Conservation (phyloP, 2,888 invertebrate species). For the Bombylius discolor region DNA sequence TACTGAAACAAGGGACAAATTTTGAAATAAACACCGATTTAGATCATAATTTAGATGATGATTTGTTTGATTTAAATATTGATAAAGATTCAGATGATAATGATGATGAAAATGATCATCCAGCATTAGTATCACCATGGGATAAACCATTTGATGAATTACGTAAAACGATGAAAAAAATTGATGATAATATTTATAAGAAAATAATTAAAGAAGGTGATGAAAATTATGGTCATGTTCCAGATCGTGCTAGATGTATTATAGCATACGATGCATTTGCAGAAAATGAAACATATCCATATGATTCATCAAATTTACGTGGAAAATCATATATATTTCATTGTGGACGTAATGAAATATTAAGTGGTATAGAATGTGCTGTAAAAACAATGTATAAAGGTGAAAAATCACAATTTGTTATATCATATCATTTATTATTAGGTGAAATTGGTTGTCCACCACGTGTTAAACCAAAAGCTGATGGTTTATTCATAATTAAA, state of each 20-base stretch:
- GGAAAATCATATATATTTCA: constrained; percentile 26
- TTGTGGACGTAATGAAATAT: constrained; percentile 24
- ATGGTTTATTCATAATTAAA: constrained; percentile 62
- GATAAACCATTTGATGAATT: constrained; percentile 27
- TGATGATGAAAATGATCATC: constrained; percentile 16
- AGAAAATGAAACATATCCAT: constrained; percentile 29
- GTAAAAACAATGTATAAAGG: constrained; percentile 64
- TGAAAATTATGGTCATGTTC: constrained; percentile 18
- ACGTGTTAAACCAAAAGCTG: constrained; percentile 58
- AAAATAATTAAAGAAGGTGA: constrained; percentile 19
- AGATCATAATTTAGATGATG: constrained; percentile 19
- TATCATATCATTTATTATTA: constrained; percentile 61
- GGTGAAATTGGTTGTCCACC: constrained; percentile 64
- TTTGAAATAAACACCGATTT: constrained; percentile 29
- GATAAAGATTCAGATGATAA: constrained; percentile 22
- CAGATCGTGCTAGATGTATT: constrained; percentile 25
- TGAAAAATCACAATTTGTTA: constrained; percentile 64
- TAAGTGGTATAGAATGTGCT: constrained; percentile 58
- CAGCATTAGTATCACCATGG: constrained; percentile 28
- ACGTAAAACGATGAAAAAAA: constrained; percentile 22
- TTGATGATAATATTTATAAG: constrained; percentile 25
- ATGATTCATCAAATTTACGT: constrained; percentile 32
- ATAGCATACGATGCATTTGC: constrained; percentile 32
- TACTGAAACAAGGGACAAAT: constrained; percentile 22
- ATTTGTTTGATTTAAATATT: constrained; percentile 18